Conservation (phyloP, 2,113 vertebrate species). For the Ovibos moschatus region DNA sequence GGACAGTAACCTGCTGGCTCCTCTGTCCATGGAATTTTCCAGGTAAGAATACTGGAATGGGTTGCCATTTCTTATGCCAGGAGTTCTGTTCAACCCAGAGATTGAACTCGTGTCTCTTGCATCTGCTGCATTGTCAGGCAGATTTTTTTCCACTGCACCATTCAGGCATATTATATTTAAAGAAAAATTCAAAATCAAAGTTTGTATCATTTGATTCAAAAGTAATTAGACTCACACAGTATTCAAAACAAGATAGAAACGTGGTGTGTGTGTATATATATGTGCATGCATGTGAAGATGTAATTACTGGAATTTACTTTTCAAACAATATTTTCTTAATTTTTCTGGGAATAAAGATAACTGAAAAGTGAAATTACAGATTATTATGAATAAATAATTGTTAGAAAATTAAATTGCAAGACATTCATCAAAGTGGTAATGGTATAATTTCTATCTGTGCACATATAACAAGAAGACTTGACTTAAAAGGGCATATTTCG, state of each 20-base stretch:
- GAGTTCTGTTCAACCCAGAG: background rate
- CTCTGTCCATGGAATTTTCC: background rate
- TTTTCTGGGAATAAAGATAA: background rate
- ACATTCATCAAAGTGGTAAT: background rate
- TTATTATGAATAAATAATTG: background rate
- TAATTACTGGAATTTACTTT: background rate
- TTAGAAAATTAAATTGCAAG: background rate
- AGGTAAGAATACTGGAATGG: background rate
- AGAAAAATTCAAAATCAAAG: background rate
- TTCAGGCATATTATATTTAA: background rate
- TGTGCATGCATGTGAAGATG: background rate
- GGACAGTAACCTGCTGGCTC: background rate
- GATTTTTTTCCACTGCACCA: background rate
- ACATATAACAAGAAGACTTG: background rate
- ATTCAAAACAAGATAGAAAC: background rate
- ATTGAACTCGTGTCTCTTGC: background rate
- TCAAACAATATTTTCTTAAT: background rate
- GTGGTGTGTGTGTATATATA: background rate
- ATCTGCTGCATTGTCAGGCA: background rate
- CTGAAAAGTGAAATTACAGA: background rate
- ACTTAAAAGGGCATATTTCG: background rate
- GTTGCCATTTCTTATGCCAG: background rate
- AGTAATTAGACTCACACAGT: background rate
- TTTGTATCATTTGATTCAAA: background rate
- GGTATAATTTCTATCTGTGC: background rate